Base-by-base conservation (phyloP, 2,113 vertebrate genomes). In the Lutjanus erythropterus region DNA sequence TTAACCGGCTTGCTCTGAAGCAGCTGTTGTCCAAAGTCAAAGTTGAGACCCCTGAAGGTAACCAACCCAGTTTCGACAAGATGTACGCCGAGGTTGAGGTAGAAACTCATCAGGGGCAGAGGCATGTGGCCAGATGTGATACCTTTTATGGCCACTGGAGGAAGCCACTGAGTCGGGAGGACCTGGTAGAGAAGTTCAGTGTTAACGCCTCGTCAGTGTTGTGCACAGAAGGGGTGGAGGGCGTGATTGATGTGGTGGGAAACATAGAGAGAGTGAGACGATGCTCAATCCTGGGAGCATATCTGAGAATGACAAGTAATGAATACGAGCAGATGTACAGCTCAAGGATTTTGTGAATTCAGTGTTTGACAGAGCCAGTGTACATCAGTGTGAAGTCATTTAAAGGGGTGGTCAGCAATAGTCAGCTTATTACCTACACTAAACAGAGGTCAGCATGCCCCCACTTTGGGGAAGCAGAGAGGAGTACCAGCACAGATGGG, bases 81-180 rank as follows among this genome's bases (percentile, higher is more conserved):
- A 96, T 99, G 50, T 99, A 98, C 90, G 95, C 96, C 0, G 94
- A 97, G 72, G 81, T 97, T 0, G 90, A 68, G 0, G 53, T 98
- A 5, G 86, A 66, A 0, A 94, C 95, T 1, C 27, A 2, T 6
- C 86, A 93, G 0, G 93, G 96, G 44, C 37, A 18, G 27, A 66
- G 4, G 0, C 66, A 93, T 71, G 81, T 78, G 0, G 92, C 94
- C 67, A 89, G 90, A 15, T 97, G 95, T 0, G 72, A 96, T 15
- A 97, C 96, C 0, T 99, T 99, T 89, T 98, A 98, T 0, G 97
- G 98, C 33, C 97, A 99, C 92, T 99, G 97, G 97, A 96, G 96
- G 88, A 97, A 95, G 55, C 97, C 98, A 1, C 90, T 99, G 82
- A 93, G 86, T 88, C 91, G 95, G n/a, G 74, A 92, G 52, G 95